Conservation (phyloP, 1,140 invertebrate species). For the Orchestia grillus region DNA sequence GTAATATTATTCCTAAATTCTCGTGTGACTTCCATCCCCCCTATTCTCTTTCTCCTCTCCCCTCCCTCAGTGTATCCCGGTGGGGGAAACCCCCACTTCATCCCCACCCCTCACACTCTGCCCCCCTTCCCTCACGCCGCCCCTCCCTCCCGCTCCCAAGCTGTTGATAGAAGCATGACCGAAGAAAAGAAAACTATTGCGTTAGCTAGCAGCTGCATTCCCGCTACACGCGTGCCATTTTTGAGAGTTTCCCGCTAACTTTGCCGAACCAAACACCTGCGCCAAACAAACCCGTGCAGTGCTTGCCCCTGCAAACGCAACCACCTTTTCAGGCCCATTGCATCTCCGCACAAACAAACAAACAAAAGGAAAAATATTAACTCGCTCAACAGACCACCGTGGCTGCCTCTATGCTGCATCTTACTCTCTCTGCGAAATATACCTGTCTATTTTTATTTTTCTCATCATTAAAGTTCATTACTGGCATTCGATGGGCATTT, state of each 20-base stretch:
- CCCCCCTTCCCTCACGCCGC: no score
- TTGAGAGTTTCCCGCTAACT: not conserved
- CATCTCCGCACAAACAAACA: not conserved
- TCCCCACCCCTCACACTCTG: no score
- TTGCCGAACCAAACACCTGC: not conserved
- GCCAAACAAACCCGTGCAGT: not conserved
- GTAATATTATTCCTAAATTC: no score
- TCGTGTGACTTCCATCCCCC: no score
- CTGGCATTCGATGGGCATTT: not conserved
- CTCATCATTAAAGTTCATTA: not conserved
- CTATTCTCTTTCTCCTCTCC: no score
- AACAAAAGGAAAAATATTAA: not conserved
- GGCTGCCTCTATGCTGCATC: no score
- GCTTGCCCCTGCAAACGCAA: no score
- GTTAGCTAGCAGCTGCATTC: not conserved
- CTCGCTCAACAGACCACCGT: not conserved
- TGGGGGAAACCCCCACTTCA: no score
- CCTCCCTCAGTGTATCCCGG: no score
- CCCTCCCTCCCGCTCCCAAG: no score
- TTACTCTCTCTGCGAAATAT: not conserved
- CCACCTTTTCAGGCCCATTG: not conserved
- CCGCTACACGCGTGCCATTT: not conserved
- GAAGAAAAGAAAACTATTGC: not conserved
- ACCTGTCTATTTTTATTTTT: not conserved
- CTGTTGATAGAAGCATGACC: not conserved